These are phyloP conservation scores for Malurus alboscapulatus DNA, from an alignment of 2,113 vertebrate species.

Conservation along the genomic window DNA sequence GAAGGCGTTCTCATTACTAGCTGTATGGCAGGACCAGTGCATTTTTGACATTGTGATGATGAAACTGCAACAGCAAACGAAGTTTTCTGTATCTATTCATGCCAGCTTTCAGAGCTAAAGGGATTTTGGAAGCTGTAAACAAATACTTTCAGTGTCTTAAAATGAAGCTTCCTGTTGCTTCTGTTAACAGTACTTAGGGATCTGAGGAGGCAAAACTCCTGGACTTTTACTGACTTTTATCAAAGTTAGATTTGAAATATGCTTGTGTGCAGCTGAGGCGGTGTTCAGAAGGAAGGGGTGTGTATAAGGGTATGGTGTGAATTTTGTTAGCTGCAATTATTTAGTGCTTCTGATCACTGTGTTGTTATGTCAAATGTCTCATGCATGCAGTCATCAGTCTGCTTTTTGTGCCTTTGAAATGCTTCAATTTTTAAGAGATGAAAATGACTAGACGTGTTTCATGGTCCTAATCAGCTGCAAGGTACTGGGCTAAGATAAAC, in stretches of 20 bases:
- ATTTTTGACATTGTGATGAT: constrained; percentile 50
- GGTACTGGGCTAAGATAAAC: not conserved
- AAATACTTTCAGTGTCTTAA: constrained; percentile 18
- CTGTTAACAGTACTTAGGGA: not conserved
- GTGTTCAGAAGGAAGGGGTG: not conserved
- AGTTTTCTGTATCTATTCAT: constrained; percentile 10
- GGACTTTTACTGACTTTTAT: not conserved
- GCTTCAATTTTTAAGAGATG: not conserved
- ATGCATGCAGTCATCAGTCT: not conserved
- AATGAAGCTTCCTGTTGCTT: constrained; percentile 30
- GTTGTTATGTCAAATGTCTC: not conserved
- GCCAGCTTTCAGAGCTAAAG: not conserved
- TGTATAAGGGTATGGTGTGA: not conserved
- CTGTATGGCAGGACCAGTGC: not conserved
- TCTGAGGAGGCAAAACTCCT: not conserved
- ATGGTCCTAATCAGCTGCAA: not conserved
- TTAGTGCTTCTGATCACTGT: not conserved
- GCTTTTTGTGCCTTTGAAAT: not conserved
- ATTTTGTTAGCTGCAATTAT: not conserved
- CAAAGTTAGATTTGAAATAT: not conserved
- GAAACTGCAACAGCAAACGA: constrained; percentile 13
- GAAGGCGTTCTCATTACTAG: not conserved
- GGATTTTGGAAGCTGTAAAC: constrained; percentile 26
- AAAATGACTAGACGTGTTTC: not conserved
- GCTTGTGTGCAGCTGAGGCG: not conserved